Evolutionary conservation across 2,888 invertebrate genomes (phyloP).

Genomic region (Eupithecia insigniata): DNA sequence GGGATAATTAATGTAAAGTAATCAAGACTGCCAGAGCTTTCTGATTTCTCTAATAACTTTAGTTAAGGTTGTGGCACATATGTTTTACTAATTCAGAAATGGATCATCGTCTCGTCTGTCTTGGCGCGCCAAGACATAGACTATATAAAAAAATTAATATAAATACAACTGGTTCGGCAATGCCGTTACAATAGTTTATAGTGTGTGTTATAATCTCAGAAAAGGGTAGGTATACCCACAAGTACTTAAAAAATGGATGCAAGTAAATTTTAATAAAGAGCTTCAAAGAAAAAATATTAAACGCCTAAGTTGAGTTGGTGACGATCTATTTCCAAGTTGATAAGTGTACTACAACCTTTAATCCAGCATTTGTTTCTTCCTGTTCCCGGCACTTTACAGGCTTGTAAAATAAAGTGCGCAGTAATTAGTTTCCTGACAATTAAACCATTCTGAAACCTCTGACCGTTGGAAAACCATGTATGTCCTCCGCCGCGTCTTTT

Average conservation of each 20-base stretch:
- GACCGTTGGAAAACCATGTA: neutral
- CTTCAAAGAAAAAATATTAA: neutral
- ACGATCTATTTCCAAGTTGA: neutral
- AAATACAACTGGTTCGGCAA: neutral
- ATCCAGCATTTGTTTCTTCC: neutral
- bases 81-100: neutral
- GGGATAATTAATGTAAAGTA: neutral
- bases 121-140: too few species aligned
- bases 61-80: neutral
- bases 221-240: too few species aligned
- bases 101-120: neutral
- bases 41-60: neutral
- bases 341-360: neutral
- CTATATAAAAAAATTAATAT: neutral
- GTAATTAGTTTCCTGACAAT: neutral
- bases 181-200: neutral
- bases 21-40: slow-evolving; percentile 1
- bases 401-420: neutral
- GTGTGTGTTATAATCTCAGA: neutral
- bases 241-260: too few species aligned
- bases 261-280: neutral
- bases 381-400: neutral
- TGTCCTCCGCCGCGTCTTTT: neutral
- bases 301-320: neutral
- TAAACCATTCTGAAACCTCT: neutral